A percentile compares a stretch with the other conserved stretches of the same genome.
Evolutionary conservation across 2,113 vertebrate genomes (phyloP).

Genomic region (Crotalus horridus): DNA sequence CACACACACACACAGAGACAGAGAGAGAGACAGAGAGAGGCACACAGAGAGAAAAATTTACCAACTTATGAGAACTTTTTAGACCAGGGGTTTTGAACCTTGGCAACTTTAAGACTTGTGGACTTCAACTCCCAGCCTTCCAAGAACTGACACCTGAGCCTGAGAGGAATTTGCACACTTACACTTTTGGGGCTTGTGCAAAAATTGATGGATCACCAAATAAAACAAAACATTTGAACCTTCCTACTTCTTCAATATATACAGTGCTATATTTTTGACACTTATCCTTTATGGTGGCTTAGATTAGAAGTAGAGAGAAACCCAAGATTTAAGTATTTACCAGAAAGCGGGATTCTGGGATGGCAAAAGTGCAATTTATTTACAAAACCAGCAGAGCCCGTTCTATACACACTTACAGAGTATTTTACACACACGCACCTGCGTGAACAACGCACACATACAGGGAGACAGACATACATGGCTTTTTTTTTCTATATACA

Average conservation of each 20-base stretch:
- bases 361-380: conserved; percentile 41
- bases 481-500: conserved; percentile 15
- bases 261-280: not conserved
- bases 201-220: not conserved
- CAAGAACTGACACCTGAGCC: not conserved
- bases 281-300: not conserved
- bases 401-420: conserved; percentile 26
- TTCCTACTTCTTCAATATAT: not conserved
- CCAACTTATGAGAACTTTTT: not conserved
- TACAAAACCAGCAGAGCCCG: conserved; percentile 35
- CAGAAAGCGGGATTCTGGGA: not conserved
- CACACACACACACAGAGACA: fast-evolving
- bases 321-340: not conserved
- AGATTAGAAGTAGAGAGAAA: too few species aligned
- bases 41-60: not conserved
- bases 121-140: not conserved
- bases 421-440: not conserved
- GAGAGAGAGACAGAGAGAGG: too few species aligned
- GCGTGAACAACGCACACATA: not conserved
- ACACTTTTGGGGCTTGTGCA: not conserved
- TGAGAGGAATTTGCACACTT: not conserved
- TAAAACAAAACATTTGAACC: not conserved
- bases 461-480: not conserved
- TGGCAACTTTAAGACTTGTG: too few species aligned
- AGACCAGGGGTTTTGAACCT: not conserved